Evolutionary conservation across 2,113 vertebrate species (phyloP), one percentile per base, ranked within the genome.

Genomic region (Cephalopholis sonnerati): DNA sequence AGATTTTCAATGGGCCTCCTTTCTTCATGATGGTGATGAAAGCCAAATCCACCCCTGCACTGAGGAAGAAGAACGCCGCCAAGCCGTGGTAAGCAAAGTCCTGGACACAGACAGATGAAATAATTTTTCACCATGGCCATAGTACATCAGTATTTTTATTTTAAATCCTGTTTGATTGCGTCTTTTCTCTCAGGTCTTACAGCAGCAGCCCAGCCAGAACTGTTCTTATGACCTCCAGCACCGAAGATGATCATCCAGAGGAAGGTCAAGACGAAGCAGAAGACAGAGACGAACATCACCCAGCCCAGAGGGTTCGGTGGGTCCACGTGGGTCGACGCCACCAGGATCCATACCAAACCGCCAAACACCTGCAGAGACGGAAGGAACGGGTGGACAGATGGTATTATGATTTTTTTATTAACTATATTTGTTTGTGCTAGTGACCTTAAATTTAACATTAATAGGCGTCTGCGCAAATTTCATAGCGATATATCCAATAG

Each of bases 221-320:
- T 80, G 61, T 87, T 93, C 8, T 91, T 85, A 0, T 96, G 96
- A 55, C 82, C 83, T 1, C 95, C 95, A 1, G 80, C 76, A 2
- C 85, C 17, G 32, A 96, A 97, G 82, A 96, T 82, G 77, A 96
- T 1, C 70, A 96, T 74, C 93, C 96, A 94, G 32, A 93, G 5
- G 0, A 94, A 93, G n/a, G 96, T 97, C 78, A 94, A 80, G 79
- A 96, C 53, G 7, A 97, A 96, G 87, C 96, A 96, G 92, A 96
- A 96, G 77, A 97, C 79, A 0, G 96, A 97, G 59, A 96, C 95
- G 0, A 96, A 96, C 96, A 96, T 97, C 86, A 97, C 96, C 96
- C 96, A 97, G 66, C 94, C 96, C 89, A 94, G 92, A 64, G 94
- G 75, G 67, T 95, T 89, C 0, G 73, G 8, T 0, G 90, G 46